Percentiles rank a stretch among this genome's conserved stretches.
Evolutionary conservation across 1,140 invertebrate species (phyloP).

Genomic region (Orussus abietinus): DNA sequence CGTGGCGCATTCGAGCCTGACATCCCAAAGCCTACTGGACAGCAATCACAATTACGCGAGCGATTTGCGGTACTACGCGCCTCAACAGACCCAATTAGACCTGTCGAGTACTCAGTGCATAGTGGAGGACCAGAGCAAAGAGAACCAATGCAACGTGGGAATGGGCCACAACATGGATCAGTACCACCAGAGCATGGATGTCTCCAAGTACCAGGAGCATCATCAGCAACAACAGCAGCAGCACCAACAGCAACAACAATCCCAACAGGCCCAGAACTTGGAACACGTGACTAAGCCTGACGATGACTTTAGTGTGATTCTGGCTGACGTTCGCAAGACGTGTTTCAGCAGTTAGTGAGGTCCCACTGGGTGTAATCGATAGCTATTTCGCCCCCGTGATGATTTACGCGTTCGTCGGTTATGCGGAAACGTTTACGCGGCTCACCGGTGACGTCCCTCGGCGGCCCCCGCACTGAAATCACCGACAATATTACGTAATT

Average conservation of each 20-base stretch:
- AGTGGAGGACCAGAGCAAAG: slow-evolving; percentile 43
- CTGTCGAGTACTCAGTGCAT: slow-evolving; percentile 43
- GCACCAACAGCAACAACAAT: slow-evolving; percentile 28
- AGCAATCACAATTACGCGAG: slow-evolving; percentile 55
- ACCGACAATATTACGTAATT: too few species aligned
- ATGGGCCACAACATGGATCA: slow-evolving; percentile 42
- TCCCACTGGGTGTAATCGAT: too few species aligned
- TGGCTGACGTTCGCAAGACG: slow-evolving; percentile 79
- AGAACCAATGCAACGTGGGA: slow-evolving; percentile 34
- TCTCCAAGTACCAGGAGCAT: slow-evolving; percentile 49
- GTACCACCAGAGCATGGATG: slow-evolving; percentile 44
- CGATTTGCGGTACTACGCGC: slow-evolving; percentile 46
- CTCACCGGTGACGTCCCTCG: too few species aligned
- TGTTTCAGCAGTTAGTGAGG: slow-evolving; percentile 73
- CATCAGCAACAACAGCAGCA: slow-evolving; percentile 43
- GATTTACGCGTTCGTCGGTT: too few species aligned
- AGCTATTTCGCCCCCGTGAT: too few species aligned
- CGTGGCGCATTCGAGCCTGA: slow-evolving; percentile 40
- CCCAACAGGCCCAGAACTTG: slow-evolving; percentile 31
- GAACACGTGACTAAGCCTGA: slow-evolving; percentile 62
- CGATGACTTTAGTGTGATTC: slow-evolving; percentile 80
- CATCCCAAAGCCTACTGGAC: slow-evolving; percentile 45
- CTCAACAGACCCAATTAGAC: slow-evolving; percentile 43
- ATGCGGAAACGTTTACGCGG: too few species aligned
- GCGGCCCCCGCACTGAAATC: too few species aligned